These are phyloP conservation scores for Caerostris darwini DNA, from an alignment of 1,140 invertebrate genomes.

Conservation along the genomic window DNA sequence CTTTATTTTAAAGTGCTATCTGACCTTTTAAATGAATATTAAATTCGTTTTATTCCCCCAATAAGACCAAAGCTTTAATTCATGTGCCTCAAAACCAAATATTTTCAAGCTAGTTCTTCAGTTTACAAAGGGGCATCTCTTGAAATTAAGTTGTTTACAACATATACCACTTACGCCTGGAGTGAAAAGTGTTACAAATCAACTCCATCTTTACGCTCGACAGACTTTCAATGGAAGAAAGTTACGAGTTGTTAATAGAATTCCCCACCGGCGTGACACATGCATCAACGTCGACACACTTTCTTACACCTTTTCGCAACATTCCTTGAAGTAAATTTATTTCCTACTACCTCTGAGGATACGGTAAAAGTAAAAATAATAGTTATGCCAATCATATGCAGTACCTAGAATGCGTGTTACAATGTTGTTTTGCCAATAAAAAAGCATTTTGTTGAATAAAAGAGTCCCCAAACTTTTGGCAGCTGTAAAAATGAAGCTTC, in stretches of 20 bases:
- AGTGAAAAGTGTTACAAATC: neutral
- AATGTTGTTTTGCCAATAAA: neutral
- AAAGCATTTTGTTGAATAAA: constrained; percentile 12
- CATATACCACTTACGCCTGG: neutral
- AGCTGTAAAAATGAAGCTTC: neutral
- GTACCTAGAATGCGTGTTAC: neutral
- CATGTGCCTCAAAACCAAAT: neutral
- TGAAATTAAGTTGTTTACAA: constrained; percentile 6
- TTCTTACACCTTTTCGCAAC: neutral
- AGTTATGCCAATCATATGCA: neutral
- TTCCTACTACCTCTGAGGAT: neutral
- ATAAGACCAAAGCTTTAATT: no score
- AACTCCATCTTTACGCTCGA: neutral
- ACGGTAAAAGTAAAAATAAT: neutral
- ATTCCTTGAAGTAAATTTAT: neutral
- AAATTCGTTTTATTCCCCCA: no score
- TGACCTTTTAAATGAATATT: no score
- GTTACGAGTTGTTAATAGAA: constrained; percentile 5
- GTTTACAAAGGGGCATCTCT: neutral
- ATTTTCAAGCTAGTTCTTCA: no score
- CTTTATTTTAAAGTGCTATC: no score
- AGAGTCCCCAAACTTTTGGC: neutral
- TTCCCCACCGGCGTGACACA: neutral
- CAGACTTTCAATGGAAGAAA: neutral
- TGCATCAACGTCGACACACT: neutral